Evolutionary conservation across 2,113 vertebrate genomes (phyloP).

Genomic region (Casuarius casuarius): DNA sequence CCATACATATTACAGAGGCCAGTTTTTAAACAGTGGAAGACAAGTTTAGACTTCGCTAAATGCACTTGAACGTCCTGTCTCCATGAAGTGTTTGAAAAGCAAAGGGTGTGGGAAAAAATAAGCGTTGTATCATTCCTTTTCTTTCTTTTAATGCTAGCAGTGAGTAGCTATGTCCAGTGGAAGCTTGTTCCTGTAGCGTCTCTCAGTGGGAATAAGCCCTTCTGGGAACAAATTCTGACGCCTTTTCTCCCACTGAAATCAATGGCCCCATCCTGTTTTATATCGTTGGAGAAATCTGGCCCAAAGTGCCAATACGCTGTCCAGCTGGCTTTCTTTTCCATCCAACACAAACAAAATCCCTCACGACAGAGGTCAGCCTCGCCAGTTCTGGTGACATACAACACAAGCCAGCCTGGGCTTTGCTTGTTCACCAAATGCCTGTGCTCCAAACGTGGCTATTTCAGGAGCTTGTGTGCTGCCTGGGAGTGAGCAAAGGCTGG

Average conservation of each 20-base stretch:
- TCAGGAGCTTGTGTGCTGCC: accelerated
- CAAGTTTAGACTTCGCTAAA: not conserved
- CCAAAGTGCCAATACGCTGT: not conserved
- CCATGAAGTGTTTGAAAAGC: not conserved
- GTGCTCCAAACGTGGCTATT: not conserved
- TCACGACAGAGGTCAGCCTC: not conserved
- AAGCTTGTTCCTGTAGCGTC: not conserved
- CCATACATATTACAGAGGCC: not conserved
- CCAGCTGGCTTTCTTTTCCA: not conserved
- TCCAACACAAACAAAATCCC: not conserved
- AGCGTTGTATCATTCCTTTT: not conserved
- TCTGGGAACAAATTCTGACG: not conserved
- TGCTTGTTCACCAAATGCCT: not conserved
- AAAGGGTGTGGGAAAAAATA: not conserved
- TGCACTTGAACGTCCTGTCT: not conserved
- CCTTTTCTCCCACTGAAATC: not conserved
- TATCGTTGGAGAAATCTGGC: not conserved
- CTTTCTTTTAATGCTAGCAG: not conserved
- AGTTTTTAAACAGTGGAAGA: not conserved
- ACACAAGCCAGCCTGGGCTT: not conserved
- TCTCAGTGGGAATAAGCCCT: not conserved
- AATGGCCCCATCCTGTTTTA: not conserved
- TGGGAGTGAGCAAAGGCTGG: not conserved
- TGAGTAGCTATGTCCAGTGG: not conserved
- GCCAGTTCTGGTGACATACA: not conserved